Base-by-base conservation (phyloP, 1,140 invertebrate genomes). In the Zaprionus capensis region DNA sequence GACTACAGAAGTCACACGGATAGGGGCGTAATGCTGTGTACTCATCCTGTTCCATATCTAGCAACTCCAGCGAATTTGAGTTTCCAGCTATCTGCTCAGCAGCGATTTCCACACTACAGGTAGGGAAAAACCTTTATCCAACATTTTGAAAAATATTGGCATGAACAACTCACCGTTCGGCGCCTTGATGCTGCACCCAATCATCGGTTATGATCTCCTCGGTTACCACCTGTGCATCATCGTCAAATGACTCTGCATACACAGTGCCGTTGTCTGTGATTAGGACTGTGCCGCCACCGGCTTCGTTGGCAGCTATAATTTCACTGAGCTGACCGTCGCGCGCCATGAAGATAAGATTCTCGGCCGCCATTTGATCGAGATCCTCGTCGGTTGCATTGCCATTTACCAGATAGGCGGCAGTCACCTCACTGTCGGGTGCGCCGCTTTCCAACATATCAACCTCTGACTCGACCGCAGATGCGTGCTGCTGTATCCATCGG, bases 1-100 rank as follows among this genome's bases (percentile, higher is more conserved):
- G 94, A 55, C 96, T 97, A 83, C 97, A 97, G 91, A 97, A 97
- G 85, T 97, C 96, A 82, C 97, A 97, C 0, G 96, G 96, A 94
- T 96, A 97, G 0, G 96, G 96, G n/a, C 96, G 94, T 73, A 96
- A 94, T 3, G 95, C 95, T 31, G 96, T 96, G 83, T 97, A 97
- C 70, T 96, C 95, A 93, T 97, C 96, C 94, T 97, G 96, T 90
- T 96, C 96, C 58, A 96, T 96, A 17, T 96, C 96, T 75, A 97
- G 92, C 77, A 93, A 82, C 93, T 96, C 94, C 93, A 95, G 91
- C 66, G 94, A 94, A 71, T 93, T 82, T 5, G 84, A 84, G 1
- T 93, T 93, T 34, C 93, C 92, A 59, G 93, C 93, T 53, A 96
- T 93, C 57, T 95, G 94, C 76, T 95, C 95, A 17, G 95, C 94